Percentiles rank a stretch among this genome's conserved stretches.
phyloP scores from a whole-genome alignment of 1,140 invertebrate species.

The Papilio polyxenes region DNA sequence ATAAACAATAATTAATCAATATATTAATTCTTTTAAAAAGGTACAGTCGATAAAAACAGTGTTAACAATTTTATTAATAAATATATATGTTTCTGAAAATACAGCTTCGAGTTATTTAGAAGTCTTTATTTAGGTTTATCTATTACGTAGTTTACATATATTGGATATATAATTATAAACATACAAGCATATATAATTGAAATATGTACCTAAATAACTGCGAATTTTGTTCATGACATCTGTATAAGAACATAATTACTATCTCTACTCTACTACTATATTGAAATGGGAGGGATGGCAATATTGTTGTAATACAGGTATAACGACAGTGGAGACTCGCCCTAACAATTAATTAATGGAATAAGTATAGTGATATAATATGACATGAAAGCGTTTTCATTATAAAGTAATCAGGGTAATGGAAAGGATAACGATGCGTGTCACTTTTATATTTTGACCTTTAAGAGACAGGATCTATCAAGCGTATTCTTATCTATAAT shows the following conservation, averaged over 20 bases:
- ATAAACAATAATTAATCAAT: neutral
- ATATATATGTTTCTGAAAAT: conserved; percentile 31
- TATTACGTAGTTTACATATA: conserved; percentile 13
- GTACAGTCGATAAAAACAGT: conserved; percentile 26
- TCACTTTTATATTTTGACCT: neutral
- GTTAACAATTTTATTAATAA: conserved; percentile 26
- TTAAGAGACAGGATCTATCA: too few species aligned
- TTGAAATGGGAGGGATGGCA: neutral
- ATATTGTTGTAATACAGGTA: neutral
- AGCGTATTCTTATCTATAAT: too few species aligned
- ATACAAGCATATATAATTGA: conserved; percentile 3
- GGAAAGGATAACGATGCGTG: neutral
- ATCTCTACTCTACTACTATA: neutral
- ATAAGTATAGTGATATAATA: neutral
- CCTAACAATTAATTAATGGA: neutral
- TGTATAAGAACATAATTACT: neutral
- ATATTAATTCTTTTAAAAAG: neutral
- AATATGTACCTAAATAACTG: neutral
- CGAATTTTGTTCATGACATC: neutral
- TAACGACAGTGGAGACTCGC: neutral
- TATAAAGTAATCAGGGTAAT: neutral
- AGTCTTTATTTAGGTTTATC: conserved; percentile 11
- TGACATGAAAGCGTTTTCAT: neutral
- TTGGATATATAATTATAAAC: neutral
- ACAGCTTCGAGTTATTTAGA: conserved; percentile 28